Base-by-base conservation (phyloP, 2,797 vertebrate genomes). In the Takifugu rubripes region DNA sequence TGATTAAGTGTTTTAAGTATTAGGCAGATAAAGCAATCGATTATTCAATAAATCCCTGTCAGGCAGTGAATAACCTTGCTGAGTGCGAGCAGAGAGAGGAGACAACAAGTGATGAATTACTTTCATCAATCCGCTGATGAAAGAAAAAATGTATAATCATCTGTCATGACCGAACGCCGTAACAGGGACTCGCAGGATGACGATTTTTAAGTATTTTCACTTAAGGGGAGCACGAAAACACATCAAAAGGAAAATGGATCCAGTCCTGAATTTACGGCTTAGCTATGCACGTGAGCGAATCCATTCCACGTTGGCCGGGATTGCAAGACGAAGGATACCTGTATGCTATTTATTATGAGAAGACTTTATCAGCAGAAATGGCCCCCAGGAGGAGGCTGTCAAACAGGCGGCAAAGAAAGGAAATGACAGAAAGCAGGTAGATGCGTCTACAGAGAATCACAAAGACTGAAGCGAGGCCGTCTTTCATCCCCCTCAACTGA, bases 21-120 rank as follows among this genome's bases (percentile, higher is more conserved):
- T 90, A 93, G 84, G 64, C 89, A 92, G 93, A 94, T 94, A 93
- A 94, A 94, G 90, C 78, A 88, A 96, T 94, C 91, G 93, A 95
- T 94, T 94, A 92, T 92, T 92, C 90, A 89, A 88, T 94, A 93
- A 93, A 93, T 95, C 91, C 87, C 75, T 82, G 78, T 78, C 91
- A 84, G 85, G 69, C 61, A 75, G 76, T 78, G 83, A 91, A 88
- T 90, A 81, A 86, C 74, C 59, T 89, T 65, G 58, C 81, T 79
- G 60, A 74, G 71, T 84, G 44, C 17, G 44, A 21, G 44, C 16
- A 10, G 75, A 84, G 77, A 89, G 79, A 84, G 75, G 78, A 85
- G 73, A 78, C 78, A 89, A 88, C 82, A 90, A 87, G 89, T 87
- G 82, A 92, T 91, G 88, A 88, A 92, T 93, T 91, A 83, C 78